Evolutionary conservation across 2,888 invertebrate species (phyloP), one percentile per base, ranked within the genome.

Genomic region (Drosophila villosipedis): DNA sequence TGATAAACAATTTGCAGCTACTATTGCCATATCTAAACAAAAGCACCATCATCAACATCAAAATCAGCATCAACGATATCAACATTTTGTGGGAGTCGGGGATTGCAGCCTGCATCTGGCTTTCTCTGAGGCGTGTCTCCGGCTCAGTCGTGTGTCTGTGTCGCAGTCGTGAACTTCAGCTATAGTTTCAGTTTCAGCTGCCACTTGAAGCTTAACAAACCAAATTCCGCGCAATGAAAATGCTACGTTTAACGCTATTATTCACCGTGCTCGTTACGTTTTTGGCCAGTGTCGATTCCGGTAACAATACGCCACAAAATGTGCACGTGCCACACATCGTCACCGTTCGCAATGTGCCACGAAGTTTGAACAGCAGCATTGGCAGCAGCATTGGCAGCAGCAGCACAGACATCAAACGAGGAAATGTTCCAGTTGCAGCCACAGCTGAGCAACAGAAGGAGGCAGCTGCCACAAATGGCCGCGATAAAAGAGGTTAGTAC

Each of bases 211-310:
- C 60, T 68, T 72, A 70, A 68, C 62, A 75, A 55, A 10, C 68
- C 64, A 59, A 41, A 39, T 30, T 39, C 41, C 37, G 37, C 62
- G 60, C 69, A 33, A 81, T 82, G 68, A 91, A 58, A 71, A 89
- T 91, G 91, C 64, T 80, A 69, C 90, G 82, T 39, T 35, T 76
- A 53, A 79, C 86, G 62, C 68, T 86, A n/a, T 55, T 87, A 22
- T 55, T 87, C 47, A 57, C 81, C 41, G 71, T 86, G 69, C 77
- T 90, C 61, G 31, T 89, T 52, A 76, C 80, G 61, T 58, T 90
- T 83, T 58, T 91, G 87, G 80, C 71, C 73, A 89, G 81, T 75
- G 89, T 90, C 76, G 89, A 88, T 67, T 89, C 91, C 65, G 90
- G 89, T 63, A 76, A 85, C 22, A 88, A 82, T 52, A 69, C 58